Evolutionary conservation across 2,888 invertebrate species (phyloP).

Genomic region (Hedychridium roseum): DNA sequence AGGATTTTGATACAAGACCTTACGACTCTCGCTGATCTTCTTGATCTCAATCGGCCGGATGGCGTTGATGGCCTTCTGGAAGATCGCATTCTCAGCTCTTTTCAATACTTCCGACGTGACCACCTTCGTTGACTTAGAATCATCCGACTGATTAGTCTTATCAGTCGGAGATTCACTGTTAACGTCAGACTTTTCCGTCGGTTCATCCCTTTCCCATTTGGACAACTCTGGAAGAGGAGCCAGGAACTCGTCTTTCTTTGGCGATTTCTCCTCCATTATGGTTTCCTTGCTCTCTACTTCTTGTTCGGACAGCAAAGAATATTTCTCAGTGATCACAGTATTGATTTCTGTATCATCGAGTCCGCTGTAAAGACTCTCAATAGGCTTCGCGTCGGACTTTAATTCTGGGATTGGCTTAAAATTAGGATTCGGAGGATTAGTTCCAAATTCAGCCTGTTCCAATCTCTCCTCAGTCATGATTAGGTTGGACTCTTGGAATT

Average conservation of each 20-base stretch:
- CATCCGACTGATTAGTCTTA: conserved; percentile 44
- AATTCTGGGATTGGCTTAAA: conserved; percentile 57
- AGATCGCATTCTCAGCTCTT: conserved; percentile 90
- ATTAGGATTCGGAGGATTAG: conserved; percentile 59
- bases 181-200: conserved; percentile 55
- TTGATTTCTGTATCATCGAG: conserved; percentile 56
- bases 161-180: conserved; percentile 65
- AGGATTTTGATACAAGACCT: conserved; percentile 69
- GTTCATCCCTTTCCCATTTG: conserved; percentile 84
- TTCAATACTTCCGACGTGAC: conserved; percentile 87
- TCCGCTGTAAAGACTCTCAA: conserved; percentile 60
- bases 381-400: conserved; percentile 47
- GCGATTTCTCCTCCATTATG: conserved; percentile 44
- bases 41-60: conserved; percentile 80
- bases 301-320: conserved; percentile 43
- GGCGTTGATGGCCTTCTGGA: conserved; percentile 87
- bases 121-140: conserved; percentile 67
- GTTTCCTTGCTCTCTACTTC: conserved; percentile 34
- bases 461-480: conserved; percentile 28
- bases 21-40: conserved; percentile 75
- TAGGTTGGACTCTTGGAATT: conserved; percentile 30
- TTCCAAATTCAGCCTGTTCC: conserved; percentile 44
- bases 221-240: conserved; percentile 82
- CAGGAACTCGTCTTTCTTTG: conserved; percentile 69
- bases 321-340: conserved; percentile 48